Base-by-base conservation (phyloP, 2,888 invertebrate species). In the Cosmia pyralina region DNA sequence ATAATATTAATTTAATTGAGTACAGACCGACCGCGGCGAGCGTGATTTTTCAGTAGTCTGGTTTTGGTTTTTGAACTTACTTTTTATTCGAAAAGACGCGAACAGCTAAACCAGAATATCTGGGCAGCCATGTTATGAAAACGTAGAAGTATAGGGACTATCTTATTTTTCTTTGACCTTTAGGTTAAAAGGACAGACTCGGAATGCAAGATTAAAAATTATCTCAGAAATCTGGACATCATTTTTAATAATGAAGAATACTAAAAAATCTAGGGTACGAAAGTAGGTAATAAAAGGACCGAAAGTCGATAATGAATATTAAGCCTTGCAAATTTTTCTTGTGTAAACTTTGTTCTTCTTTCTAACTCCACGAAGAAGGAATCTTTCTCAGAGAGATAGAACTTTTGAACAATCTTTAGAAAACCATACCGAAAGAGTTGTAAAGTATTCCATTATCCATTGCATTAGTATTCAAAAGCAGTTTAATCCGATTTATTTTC, bases 271-370 rank as follows among this genome's bases (percentile, higher is more conserved):
- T 17, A n/a, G 11, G 46, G 28, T 41, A 46, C 13, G 8, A 17
- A 19, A 62, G 48, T n/a, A n/a, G n/a, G n/a, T 52, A 63, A 63
- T 52, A 44, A 71, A 57, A 69, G 4, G 19, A 15, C 4, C 17
- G 46, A 46, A 58, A 15, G 57, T 72, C 44, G 19, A 38, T 72
- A 28, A 22, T 58, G 38, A 78, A 78, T 44, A 62, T 28, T 46
- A 78, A 62, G 71, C 71, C 22, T 46, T 70, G 17, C 10, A 34
- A 53, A 60, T 22, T 11, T 46, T 76, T 76, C 44, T 28, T 48
- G 58, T 38, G 38, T 38, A 38, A 41, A 15, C 38, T 41, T 48
- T n/a, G 7, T 52, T 15, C 28, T 13, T 17, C 1, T 28, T 48
- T 28, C 13, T 28, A n/a, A 38, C 6, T 38, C 10, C 53, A 22